These are phyloP conservation scores for Agonum fuliginosum DNA, from an alignment of 2,888 invertebrate genomes.

Conservation along the genomic window DNA sequence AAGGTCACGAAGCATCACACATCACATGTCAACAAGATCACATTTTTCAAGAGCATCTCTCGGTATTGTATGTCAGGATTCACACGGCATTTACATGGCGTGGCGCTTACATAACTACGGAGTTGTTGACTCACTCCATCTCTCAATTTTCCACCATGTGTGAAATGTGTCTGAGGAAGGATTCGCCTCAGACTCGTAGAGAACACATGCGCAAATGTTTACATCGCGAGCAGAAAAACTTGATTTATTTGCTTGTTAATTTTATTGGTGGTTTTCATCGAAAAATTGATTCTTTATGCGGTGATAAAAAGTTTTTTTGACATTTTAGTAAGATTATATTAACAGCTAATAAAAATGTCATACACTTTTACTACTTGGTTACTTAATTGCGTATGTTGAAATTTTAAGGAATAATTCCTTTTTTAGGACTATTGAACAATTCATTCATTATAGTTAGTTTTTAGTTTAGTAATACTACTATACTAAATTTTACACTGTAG, in stretches of 20 bases:
- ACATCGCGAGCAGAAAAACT: not conserved
- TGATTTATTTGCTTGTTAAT: constrained; percentile 14
- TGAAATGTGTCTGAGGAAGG: no score
- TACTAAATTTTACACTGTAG: no score
- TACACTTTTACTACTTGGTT: not conserved
- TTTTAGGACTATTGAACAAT: no score
- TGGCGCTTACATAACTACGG: constrained; percentile 44
- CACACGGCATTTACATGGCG: constrained; percentile 50
- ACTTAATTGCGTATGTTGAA: not conserved
- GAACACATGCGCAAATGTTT: constrained; percentile 4
- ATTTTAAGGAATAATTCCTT: not conserved
- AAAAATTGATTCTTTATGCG: not conserved
- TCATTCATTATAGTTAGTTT: not conserved
- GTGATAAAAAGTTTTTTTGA: not conserved
- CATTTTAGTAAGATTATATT: constrained; percentile 12
- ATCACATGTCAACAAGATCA: constrained; percentile 47
- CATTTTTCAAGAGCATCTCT: constrained; percentile 44
- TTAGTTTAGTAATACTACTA: no score
- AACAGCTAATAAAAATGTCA: constrained; percentile 2
- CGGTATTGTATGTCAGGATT: constrained; percentile 30
- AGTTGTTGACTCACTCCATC: not conserved
- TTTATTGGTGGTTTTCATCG: not conserved
- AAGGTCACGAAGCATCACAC: constrained; percentile 51
- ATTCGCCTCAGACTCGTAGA: no score
- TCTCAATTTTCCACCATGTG: constrained; percentile 39